A percentile compares a stretch with the other conserved stretches of the same genome.
These are phyloP conservation scores for Lutjanus argentimaculatus DNA, from an alignment of 2,797 vertebrate genomes.

Conservation along the genomic window DNA sequence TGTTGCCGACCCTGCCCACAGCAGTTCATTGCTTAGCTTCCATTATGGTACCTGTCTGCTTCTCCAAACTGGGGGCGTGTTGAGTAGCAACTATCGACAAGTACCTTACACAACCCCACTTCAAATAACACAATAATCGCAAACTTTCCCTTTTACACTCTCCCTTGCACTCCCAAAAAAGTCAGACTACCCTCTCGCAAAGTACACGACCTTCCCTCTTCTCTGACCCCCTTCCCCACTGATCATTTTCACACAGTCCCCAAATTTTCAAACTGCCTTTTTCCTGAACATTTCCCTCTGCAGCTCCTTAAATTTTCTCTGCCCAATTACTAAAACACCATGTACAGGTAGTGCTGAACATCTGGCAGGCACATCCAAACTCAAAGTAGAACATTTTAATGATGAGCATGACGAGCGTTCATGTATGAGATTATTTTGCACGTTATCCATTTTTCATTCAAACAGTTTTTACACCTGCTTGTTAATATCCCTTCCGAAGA, in stretches of 20 bases:
- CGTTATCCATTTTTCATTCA: conserved; percentile 53
- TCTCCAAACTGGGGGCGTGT: too few relatives aligned
- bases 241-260: not conserved
- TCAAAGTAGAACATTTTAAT: conserved; percentile 67
- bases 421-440: conserved; percentile 54
- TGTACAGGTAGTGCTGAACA: conserved; percentile 56
- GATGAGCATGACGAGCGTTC: conserved; percentile 58
- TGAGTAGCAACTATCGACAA: too few relatives aligned
- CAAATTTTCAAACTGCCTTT: not conserved
- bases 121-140: too few relatives aligned
- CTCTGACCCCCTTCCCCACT: not conserved
- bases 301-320: conserved; percentile 19
- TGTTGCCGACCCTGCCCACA: too few relatives aligned
- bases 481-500: conserved; percentile 45
- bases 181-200: not conserved
- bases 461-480: conserved; percentile 32
- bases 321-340: conserved; percentile 43
- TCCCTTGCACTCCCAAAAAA: not conserved
- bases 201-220: not conserved
- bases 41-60: too few relatives aligned
- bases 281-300: not conserved
- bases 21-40: too few relatives aligned
- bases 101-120: too few relatives aligned
- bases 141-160: not conserved
- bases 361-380: conserved; percentile 50